A percentile compares a stretch with the other conserved stretches of the same genome.
Evolutionary conservation across 2,113 vertebrate genomes (phyloP).

Genomic region (Condylura cristata): DNA sequence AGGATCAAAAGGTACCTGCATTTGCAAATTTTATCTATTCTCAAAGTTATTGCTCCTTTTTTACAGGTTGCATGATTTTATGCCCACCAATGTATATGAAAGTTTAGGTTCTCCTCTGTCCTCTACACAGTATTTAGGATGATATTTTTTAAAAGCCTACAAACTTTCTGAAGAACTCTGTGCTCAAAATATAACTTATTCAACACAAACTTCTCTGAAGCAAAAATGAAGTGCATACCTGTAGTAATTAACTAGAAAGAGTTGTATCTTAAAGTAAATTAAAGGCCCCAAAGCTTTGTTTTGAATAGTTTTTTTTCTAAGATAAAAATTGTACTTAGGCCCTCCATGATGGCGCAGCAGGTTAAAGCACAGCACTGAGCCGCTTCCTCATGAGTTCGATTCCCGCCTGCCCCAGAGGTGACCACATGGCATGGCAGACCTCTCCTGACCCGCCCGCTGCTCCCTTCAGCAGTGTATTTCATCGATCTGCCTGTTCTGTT

Average conservation of each 20-base stretch:
- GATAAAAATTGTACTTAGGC: slow-evolving; percentile 12
- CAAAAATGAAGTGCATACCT: slow-evolving; percentile 35
- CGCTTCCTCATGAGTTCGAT: too few species aligned
- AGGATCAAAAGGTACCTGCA: background rate
- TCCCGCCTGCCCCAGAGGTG: too few species aligned
- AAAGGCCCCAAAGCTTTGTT: background rate
- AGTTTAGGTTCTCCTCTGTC: background rate
- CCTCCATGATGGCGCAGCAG: too few species aligned
- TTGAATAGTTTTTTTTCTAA: background rate
- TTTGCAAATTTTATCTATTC: slow-evolving; percentile 25
- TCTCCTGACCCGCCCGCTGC: too few species aligned
- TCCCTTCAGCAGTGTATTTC: too few species aligned
- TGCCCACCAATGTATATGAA: background rate
- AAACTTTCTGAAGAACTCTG: background rate
- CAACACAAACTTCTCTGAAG: background rate
- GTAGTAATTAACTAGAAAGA: too few species aligned
- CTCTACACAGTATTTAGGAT: background rate
- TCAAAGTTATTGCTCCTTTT: background rate
- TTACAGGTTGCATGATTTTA: background rate
- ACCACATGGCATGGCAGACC: too few species aligned
- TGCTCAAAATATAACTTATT: slow-evolving; percentile 39
- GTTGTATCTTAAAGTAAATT: background rate
- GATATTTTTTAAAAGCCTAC: background rate
- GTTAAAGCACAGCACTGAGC: too few species aligned
- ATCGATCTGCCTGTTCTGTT: too few species aligned